Conservation (phyloP, 2,113 vertebrate genomes). For the Chiloscyllium plagiosum region DNA sequence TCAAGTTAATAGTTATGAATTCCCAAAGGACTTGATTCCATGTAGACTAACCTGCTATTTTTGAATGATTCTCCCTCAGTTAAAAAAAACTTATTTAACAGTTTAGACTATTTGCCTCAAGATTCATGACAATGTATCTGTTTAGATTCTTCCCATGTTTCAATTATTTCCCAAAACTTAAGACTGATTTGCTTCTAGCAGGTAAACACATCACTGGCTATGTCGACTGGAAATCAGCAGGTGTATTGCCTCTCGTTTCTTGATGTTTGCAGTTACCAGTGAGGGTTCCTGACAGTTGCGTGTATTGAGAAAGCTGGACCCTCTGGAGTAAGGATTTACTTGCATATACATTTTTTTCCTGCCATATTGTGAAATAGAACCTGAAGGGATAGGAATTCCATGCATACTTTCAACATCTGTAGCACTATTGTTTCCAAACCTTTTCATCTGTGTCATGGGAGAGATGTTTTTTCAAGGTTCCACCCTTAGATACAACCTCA, state of each 20-base stretch:
- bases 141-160: not conserved
- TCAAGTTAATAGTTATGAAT: not conserved
- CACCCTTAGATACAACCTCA: not conserved
- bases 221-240: not conserved
- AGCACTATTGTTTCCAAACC: not conserved
- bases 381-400: not conserved
- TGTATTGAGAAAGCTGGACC: not conserved
- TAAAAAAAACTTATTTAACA: not conserved
- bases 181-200: not conserved
- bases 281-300: not conserved
- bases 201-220: not conserved
- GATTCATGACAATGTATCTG: not conserved
- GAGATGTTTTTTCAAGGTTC: not conserved
- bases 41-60: constrained; percentile 9
- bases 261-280: not conserved
- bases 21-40: not conserved
- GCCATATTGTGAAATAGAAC: not conserved
- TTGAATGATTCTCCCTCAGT: not conserved
- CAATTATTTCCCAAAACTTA: not conserved
- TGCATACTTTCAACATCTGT: not conserved
- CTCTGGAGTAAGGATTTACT: not conserved
- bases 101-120: not conserved
- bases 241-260: not conserved
- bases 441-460: not conserved
- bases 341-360: not conserved